These are phyloP conservation scores for Sitobion miscanthi DNA, from an alignment of 1,140 invertebrate genomes.

Conservation along the genomic window DNA sequence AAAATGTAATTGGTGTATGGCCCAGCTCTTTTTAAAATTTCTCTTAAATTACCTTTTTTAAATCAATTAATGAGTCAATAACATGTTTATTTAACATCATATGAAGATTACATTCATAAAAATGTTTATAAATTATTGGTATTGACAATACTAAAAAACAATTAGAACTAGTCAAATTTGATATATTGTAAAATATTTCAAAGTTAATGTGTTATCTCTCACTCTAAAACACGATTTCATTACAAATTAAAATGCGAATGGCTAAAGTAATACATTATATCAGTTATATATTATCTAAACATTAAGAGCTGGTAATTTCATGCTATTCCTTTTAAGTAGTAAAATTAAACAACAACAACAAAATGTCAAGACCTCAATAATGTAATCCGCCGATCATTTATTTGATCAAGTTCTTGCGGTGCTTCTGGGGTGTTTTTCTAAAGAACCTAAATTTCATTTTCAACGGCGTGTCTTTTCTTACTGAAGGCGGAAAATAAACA, in stretches of 20 bases:
- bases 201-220: constrained; percentile 45
- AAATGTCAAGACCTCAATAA: constrained; percentile 36
- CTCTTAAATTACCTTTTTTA: not conserved
- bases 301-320: constrained; percentile 55
- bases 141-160: not conserved
- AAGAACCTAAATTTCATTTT: constrained; percentile 91
- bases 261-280: constrained; percentile 22
- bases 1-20: not conserved
- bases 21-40: not conserved
- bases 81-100: not conserved
- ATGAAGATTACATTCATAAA: not conserved
- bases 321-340: constrained; percentile 49
- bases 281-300: constrained; percentile 41
- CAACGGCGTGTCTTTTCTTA: constrained; percentile 91
- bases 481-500: constrained; percentile 67
- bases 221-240: constrained; percentile 51
- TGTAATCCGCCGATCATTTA: constrained; percentile 65
- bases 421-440: constrained; percentile 87
- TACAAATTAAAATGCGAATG: constrained; percentile 48
- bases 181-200: not conserved
- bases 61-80: not conserved
- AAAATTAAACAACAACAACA: constrained; percentile 53
- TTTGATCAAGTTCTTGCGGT: constrained; percentile 75
- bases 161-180: not conserved
- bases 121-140: too few relatives aligned